Evolutionary conservation across 2,888 invertebrate species (phyloP), one percentile per base, ranked within the genome.

Genomic region (Nyleta sp.): DNA sequence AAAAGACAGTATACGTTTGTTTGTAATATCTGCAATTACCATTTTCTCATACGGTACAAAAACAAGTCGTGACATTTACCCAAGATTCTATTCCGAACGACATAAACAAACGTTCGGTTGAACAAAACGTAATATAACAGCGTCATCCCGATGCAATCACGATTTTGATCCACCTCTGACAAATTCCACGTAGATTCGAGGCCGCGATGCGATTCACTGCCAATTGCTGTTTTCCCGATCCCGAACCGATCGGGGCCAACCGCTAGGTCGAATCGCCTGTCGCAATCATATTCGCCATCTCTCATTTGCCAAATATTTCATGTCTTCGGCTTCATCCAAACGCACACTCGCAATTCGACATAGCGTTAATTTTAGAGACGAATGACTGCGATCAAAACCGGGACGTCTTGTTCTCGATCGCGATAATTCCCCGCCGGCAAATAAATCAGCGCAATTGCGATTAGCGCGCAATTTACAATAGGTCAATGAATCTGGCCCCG

Each of bases 151-250:
- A 28, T 28, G 5, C 5, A 28, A 28, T 6, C 28, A 28, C 4
- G 4, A 8, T 28, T 8, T n/a, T n/a, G n/a, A n/a, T n/a, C n/a
- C n/a, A n/a, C n/a, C 28, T 7, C 28, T 10, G 28, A 28, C 28
- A 10, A 28, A 38, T 38, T 38, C 38, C 38, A 2, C 13, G 11
- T 13, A 38, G 38, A 13, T 38, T 38, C n/a, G 13, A 11, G 38
- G 38, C 38, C 13, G 13, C 38, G 13, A 38, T n/a, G 13, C 38
- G 38, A 38, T 38, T 38, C 13, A 38, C 38, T 38, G 89, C 89
- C 88, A 88, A 88, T 87, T 82, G 85, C 80, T 86, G 84, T 86
- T 87, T 87, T 87, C 85, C 85, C 86, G 87, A 86, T 87, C 83
- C 82, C 72, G 81, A 84, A 84, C 62, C 83, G 83, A 87, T 86